These are phyloP conservation scores for Telmatochromis sp. DNA, from an alignment of 2,113 vertebrate species.

Conservation along the genomic window DNA sequence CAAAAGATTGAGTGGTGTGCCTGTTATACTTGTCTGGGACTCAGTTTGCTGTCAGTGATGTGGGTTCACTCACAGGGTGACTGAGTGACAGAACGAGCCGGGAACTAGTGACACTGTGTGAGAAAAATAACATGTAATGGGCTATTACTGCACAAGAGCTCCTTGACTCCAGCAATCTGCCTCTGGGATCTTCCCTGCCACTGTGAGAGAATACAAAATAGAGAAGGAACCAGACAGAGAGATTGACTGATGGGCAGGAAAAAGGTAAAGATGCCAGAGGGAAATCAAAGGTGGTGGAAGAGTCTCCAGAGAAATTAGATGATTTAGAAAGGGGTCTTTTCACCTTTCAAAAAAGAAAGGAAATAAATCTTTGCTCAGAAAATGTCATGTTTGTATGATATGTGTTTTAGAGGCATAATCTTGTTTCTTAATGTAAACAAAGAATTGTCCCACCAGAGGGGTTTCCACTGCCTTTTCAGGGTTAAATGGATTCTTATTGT, in stretches of 20 bases:
- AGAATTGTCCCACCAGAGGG: background rate
- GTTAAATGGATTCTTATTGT: background rate
- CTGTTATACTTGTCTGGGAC: background rate
- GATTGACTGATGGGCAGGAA: background rate
- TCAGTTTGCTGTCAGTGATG: conserved; percentile 18
- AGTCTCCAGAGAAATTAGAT: background rate
- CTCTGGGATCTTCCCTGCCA: background rate
- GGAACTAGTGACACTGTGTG: background rate
- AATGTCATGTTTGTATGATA: background rate
- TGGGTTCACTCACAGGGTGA: conserved; percentile 13
- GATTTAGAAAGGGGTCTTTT: background rate
- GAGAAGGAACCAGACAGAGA: background rate
- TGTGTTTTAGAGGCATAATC: background rate
- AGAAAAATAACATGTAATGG: conserved; percentile 33
- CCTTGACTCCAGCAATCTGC: conserved; percentile 3
- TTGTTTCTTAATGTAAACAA: background rate
- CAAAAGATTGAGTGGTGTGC: background rate
- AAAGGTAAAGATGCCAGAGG: background rate
- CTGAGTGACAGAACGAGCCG: background rate
- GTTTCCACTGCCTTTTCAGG: background rate
- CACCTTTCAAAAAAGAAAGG: background rate
- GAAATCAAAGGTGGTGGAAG: background rate
- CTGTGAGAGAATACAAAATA: background rate
- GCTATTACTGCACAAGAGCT: conserved; percentile 22
- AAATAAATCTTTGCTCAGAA: background rate